Conservation (phyloP, 2,888 invertebrate genomes). For the Folsomia manolachei region DNA sequence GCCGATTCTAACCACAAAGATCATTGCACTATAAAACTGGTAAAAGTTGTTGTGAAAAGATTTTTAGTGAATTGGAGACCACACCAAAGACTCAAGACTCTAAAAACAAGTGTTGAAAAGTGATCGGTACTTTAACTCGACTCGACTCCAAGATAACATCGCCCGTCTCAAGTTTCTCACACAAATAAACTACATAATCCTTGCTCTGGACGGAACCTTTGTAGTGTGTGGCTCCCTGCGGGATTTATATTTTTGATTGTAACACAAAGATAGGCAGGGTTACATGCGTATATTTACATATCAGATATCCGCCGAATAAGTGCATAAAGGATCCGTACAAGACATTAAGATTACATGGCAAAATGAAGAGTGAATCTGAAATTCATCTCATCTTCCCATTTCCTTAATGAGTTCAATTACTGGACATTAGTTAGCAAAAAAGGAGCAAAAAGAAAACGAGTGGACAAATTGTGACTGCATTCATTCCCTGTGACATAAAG, state of each 20-base stretch:
- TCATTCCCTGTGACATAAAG: no score
- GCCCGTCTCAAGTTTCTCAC: conserved; percentile 6
- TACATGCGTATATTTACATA: no score
- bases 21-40: not conserved
- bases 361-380: no score
- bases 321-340: no score
- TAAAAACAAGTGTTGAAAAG: conserved; percentile 17
- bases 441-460: not conserved
- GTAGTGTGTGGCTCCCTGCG: conserved; percentile 12
- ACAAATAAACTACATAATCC: not conserved
- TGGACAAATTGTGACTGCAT: not conserved
- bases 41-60: not conserved
- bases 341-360: no score
- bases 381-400: no score
- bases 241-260: conserved; percentile 3
- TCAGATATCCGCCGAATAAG: no score
- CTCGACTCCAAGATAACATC: not conserved
- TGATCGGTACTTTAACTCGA: conserved; percentile 8
- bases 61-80: no score
- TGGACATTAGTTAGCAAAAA: not conserved
- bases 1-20: not conserved
- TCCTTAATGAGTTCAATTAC: not conserved
- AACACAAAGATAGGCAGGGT: no score
- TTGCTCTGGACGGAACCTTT: not conserved
- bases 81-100: no score